A percentile compares a stretch with the other conserved stretches of the same genome.
These are phyloP conservation scores for Parascotia fuliginaria DNA, from an alignment of 2,888 invertebrate genomes.

Conservation along the genomic window DNA sequence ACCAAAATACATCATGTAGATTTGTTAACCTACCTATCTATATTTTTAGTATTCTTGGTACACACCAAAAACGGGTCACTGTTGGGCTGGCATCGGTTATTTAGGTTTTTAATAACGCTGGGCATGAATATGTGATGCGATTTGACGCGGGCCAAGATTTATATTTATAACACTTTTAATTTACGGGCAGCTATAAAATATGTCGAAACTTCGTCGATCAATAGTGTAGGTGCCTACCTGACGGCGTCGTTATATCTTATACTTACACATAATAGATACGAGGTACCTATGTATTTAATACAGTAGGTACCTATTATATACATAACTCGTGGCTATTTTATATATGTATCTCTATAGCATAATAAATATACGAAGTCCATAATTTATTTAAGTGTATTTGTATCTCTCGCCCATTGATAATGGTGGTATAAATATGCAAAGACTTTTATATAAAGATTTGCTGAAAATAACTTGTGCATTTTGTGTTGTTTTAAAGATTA, in stretches of 20 bases:
- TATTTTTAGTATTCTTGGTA: slow-evolving; percentile 19
- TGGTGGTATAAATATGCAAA: not conserved
- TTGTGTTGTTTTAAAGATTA: no score
- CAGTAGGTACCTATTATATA: not conserved
- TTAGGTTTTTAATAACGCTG: slow-evolving; percentile 67
- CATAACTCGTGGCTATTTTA: no score
- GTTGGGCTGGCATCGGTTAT: slow-evolving; percentile 57
- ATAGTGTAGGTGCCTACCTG: slow-evolving; percentile 55
- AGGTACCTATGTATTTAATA: not conserved
- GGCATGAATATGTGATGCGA: slow-evolving; percentile 77
- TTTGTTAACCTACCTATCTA: slow-evolving; percentile 13
- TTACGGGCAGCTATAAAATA: slow-evolving; percentile 75
- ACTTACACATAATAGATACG: slow-evolving; percentile 3
- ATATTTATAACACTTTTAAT: slow-evolving; percentile 79
- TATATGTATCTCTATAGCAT: no score
- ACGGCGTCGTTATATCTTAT: slow-evolving; percentile 34
- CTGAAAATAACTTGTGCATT: no score
- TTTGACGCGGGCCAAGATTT: slow-evolving; percentile 78
- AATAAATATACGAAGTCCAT: not conserved
- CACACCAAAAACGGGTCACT: slow-evolving; percentile 42
- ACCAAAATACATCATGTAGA: not conserved
- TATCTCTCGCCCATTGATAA: not conserved
- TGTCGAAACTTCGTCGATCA: slow-evolving; percentile 68
- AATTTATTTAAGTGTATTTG: not conserved
- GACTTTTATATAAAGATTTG: no score